Conservation (phyloP, 2,797 vertebrate species). For the Melanotaenia nigrans region DNA sequence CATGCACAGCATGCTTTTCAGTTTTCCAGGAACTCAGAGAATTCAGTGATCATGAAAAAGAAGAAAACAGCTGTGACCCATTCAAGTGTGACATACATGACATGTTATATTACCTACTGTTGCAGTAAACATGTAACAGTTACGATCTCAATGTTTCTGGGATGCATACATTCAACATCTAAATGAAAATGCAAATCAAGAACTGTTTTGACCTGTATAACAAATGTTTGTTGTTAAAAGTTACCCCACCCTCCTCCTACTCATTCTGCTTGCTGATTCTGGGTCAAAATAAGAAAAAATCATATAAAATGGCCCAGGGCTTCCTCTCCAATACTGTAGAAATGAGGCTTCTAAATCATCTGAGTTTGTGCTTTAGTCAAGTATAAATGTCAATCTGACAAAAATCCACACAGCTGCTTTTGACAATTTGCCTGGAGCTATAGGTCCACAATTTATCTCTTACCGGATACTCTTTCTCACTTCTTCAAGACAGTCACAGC, state of each 20-base stretch:
- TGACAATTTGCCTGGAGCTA: conserved; percentile 33
- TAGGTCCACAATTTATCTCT: conserved; percentile 9
- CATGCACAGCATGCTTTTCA: conserved; percentile 16
- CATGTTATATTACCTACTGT: conserved; percentile 17
- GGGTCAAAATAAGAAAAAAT: conserved; percentile 45
- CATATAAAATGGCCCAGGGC: conserved; percentile 26
- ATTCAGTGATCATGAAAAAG: conserved; percentile 29
- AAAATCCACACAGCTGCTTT: conserved; percentile 39
- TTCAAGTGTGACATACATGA: conserved; percentile 22
- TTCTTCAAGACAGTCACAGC: background rate
- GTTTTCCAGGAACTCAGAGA: conserved; percentile 38
- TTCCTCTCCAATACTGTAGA: conserved; percentile 24
- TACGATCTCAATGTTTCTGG: background rate
- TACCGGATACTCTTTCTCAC: background rate
- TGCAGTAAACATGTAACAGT: conserved; percentile 4
- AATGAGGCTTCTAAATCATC: conserved; percentile 43
- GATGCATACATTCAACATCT: conserved; percentile 14
- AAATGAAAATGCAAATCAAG: conserved; percentile 11
- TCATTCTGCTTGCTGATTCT: conserved; percentile 32
- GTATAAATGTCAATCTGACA: conserved; percentile 54
- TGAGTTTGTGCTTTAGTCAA: conserved; percentile 18
- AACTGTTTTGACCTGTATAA: conserved; percentile 18
- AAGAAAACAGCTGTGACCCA: conserved; percentile 12
- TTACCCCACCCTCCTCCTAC: conserved; percentile 22
- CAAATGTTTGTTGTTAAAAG: conserved; percentile 56